Conservation (phyloP, 2,888 invertebrate species). For the Rhyacophila evoluta region DNA sequence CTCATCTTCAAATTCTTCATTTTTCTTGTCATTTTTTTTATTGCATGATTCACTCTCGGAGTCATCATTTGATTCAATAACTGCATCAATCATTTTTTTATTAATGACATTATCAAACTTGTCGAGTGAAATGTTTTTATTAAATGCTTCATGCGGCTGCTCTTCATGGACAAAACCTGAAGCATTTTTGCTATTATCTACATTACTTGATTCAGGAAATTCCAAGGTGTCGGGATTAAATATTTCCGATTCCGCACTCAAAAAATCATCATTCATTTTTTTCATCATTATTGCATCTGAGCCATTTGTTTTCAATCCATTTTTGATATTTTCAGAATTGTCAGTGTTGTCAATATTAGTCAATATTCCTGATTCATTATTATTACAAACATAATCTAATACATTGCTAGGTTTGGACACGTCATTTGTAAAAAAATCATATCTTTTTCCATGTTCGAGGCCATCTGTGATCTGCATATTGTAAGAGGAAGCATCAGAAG, state of each 20-base stretch:
- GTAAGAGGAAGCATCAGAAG: neutral
- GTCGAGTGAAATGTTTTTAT: neutral
- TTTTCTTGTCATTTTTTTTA: constrained; percentile 51
- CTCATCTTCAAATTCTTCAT: constrained; percentile 59
- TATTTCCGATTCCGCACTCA: neutral
- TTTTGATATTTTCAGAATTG: neutral
- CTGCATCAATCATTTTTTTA: neutral
- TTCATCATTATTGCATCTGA: neutral
- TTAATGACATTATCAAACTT: neutral
- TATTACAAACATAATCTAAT: too few relatives aligned
- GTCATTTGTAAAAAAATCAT: too few relatives aligned
- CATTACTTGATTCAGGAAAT: neutral
- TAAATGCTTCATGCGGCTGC: neutral
- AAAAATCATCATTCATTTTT: neutral
- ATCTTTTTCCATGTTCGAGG: too few relatives aligned
- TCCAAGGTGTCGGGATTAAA: neutral
- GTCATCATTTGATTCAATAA: neutral
- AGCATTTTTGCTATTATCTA: neutral
- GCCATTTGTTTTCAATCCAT: neutral
- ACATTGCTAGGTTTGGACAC: too few relatives aligned
- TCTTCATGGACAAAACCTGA: neutral
- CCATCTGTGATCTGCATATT: too few relatives aligned
- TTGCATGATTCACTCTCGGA: constrained; percentile 55
- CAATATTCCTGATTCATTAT: too few relatives aligned
- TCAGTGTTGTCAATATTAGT: too few relatives aligned